Percentiles rank a stretch among this genome's conserved stretches.
Evolutionary conservation across 1,140 invertebrate genomes (phyloP).

Genomic region (Bombus pyrosoma): DNA sequence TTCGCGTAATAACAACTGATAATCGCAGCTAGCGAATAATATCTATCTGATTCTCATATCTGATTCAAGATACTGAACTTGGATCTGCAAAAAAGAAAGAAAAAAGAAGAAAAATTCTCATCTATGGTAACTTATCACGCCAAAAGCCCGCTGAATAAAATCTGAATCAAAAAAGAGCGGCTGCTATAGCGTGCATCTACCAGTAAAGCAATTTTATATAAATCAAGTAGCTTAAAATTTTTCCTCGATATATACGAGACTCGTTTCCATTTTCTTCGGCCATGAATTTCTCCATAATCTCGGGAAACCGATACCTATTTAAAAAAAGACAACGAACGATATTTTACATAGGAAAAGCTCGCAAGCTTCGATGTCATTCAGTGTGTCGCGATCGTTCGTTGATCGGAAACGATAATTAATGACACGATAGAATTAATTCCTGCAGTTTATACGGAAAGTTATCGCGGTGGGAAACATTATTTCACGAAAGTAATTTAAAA

Average conservation of each 20-base stretch:
- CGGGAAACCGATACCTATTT: not conserved
- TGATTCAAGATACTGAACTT: too few species aligned
- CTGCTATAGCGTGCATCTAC: too few species aligned
- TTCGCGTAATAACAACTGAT: constrained; percentile 9
- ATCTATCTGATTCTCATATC: not conserved
- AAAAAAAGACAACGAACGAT: not conserved
- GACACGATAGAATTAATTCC: constrained; percentile 20
- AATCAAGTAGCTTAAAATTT: not conserved
- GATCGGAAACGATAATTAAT: constrained; percentile 24
- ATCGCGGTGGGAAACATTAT: constrained; percentile 11
- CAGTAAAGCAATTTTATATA: not conserved
- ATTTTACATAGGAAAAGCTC: not conserved
- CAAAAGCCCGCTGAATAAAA: not conserved
- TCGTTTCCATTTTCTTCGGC: not conserved
- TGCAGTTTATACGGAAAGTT: constrained; percentile 34
- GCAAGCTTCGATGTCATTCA: not conserved
- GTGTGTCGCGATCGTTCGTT: not conserved
- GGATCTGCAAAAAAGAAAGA: not conserved
- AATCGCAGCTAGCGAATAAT: not conserved
- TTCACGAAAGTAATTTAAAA: constrained; percentile 21
- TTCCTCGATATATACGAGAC: not conserved
- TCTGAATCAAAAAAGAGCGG: not conserved
- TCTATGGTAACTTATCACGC: not conserved
- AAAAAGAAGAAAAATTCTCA: not conserved
- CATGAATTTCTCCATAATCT: constrained; percentile 1